Evolutionary conservation across 2,113 vertebrate genomes (phyloP).

Genomic region (Sceloporus tristichus): DNA sequence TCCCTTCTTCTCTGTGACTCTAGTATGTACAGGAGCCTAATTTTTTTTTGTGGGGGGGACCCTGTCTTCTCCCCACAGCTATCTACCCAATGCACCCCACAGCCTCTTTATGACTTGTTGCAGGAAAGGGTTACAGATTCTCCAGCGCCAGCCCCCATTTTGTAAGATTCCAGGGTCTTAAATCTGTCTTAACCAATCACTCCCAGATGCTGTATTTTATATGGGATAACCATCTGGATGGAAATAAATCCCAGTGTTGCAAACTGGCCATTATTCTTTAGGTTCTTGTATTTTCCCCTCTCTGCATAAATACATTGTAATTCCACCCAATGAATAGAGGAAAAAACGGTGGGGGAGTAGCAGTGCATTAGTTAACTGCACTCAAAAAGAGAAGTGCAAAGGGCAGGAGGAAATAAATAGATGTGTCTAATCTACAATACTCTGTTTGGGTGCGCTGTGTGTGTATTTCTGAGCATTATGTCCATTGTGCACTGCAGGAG

Average conservation of each 20-base stretch:
- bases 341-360: not conserved
- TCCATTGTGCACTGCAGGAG: not conserved
- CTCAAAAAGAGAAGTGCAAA: not conserved
- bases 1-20: too few species aligned
- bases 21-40: too few species aligned
- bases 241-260: constrained; percentile 32
- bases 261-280: not conserved
- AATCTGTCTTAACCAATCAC: constrained; percentile 19
- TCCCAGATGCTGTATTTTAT: not conserved
- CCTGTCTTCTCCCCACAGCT: not conserved
- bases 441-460: not conserved
- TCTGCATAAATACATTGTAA: not conserved
- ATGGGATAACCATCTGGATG: constrained; percentile 15
- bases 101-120: not conserved
- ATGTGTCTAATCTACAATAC: not conserved
- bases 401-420: not conserved
- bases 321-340: not conserved
- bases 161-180: constrained; percentile 22
- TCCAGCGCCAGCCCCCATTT: not conserved
- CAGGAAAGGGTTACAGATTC: not conserved
- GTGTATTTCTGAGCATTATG: not conserved
- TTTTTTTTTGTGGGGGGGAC: not conserved
- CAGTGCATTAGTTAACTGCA: not conserved
- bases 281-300: not conserved
- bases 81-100: not conserved